Evolutionary conservation across 2,797 vertebrate genomes (phyloP).

Genomic region (Gambusia yucatana): DNA sequence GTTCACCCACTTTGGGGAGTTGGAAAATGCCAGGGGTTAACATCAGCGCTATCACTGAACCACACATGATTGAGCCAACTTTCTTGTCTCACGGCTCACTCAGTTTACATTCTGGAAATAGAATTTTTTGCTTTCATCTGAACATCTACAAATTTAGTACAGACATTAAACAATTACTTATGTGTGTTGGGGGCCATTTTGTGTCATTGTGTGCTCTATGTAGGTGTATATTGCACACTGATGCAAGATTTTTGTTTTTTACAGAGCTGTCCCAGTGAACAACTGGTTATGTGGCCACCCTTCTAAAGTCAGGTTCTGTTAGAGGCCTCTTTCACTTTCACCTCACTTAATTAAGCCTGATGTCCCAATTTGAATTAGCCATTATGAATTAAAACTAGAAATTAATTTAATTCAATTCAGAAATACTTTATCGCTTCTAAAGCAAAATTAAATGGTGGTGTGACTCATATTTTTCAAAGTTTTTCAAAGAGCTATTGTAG

Average conservation of each 20-base stretch:
- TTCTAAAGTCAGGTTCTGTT: not conserved
- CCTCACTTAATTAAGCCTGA: not conserved
- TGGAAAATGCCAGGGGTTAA: slow-evolving; percentile 48
- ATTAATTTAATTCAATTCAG: no score
- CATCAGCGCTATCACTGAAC: slow-evolving; percentile 53
- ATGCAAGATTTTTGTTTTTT: not conserved
- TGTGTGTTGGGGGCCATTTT: not conserved
- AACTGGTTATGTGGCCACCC: not conserved
- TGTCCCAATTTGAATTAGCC: not conserved
- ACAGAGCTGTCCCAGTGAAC: not conserved
- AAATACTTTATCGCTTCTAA: no score
- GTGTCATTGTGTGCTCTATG: no score
- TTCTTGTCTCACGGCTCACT: slow-evolving; percentile 32
- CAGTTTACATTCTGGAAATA: slow-evolving; percentile 14
- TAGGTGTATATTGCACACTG: not conserved
- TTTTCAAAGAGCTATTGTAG: no score
- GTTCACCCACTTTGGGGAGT: slow-evolving; percentile 51
- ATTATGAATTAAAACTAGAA: not conserved
- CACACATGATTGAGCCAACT: slow-evolving; percentile 41
- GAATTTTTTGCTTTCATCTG: not conserved
- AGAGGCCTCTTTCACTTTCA: not conserved
- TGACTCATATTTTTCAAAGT: no score
- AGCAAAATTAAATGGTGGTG: no score
- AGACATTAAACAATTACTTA: not conserved
- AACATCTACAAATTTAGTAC: not conserved